Conservation (phyloP, 2,113 vertebrate species). For the Pipra filicauda region DNA sequence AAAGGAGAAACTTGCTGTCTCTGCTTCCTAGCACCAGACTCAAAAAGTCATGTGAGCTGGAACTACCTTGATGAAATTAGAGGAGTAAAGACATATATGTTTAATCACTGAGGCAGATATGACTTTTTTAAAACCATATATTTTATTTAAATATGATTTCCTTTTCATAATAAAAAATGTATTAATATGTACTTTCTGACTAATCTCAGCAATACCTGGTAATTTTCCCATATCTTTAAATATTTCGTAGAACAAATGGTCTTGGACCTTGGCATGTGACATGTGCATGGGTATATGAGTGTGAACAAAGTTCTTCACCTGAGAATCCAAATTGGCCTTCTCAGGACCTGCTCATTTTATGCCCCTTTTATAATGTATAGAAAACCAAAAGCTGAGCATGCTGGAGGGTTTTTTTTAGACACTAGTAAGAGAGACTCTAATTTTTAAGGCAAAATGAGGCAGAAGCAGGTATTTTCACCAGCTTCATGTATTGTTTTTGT, state of each 20-base stretch:
- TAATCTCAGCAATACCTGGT: slow-evolving; percentile 79
- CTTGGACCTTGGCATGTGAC: background rate
- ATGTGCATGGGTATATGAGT: background rate
- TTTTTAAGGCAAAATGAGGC: background rate
- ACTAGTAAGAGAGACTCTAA: background rate
- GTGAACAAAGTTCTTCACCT: background rate
- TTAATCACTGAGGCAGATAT: slow-evolving; percentile 53
- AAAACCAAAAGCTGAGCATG: background rate
- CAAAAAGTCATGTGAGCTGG: background rate
- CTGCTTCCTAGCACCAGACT: background rate
- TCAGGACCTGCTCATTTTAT: background rate
- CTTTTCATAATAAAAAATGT: slow-evolving; percentile 85
- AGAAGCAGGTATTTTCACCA: background rate
- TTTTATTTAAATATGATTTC: slow-evolving; percentile 89
- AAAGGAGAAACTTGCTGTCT: background rate
- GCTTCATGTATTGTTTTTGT: background rate
- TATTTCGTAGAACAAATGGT: slow-evolving; percentile 89
- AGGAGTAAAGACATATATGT: slow-evolving; percentile 45
- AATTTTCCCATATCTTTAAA: slow-evolving; percentile 81
- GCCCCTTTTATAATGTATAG: background rate
- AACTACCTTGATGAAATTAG: slow-evolving; percentile 30
- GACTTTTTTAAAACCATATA: slow-evolving; percentile 77
- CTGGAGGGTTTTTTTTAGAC: background rate
- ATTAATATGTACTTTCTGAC: slow-evolving; percentile 73
- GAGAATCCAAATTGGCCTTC: background rate